A percentile compares a stretch with the other conserved stretches of the same genome.
Conservation (phyloP, 2,113 vertebrate genomes). For the Taxidea taxus region DNA sequence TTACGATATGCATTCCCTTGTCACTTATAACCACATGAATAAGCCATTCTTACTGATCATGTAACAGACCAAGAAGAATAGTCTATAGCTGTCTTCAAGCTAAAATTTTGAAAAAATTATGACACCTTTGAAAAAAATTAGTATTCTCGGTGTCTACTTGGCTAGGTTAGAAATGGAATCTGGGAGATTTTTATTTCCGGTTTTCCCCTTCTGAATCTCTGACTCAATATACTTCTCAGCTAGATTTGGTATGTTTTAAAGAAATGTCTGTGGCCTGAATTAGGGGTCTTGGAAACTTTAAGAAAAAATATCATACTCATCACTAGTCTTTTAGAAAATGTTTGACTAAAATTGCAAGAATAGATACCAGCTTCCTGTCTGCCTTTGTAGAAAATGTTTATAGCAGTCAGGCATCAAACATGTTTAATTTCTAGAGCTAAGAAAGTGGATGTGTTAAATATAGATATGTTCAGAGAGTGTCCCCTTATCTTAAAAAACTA, state of each 20-base stretch:
- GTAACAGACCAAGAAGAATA: conserved; percentile 14
- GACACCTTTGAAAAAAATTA: conserved; percentile 42
- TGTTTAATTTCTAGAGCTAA: conserved; percentile 2
- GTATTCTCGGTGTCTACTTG: conserved; percentile 3
- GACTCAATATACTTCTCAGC: neutral
- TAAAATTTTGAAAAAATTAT: conserved; percentile 29
- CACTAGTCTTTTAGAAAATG: neutral
- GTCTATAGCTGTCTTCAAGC: neutral
- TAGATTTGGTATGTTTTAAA: neutral
- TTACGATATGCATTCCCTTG: neutral
- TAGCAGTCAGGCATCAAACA: neutral
- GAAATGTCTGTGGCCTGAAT: neutral
- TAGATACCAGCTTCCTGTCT: neutral
- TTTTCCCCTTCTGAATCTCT: neutral
- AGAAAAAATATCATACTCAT: neutral
- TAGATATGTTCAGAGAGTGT: neutral
- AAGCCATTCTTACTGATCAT: conserved; percentile 27
- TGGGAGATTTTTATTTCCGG: neutral
- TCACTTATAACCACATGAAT: conserved; percentile 18
- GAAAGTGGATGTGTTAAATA: neutral
- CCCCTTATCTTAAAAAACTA: neutral
- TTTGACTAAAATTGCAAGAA: conserved; percentile 37
- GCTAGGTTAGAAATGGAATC: neutral
- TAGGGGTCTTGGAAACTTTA: neutral
- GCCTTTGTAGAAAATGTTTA: neutral